Evolutionary conservation across 1,140 invertebrate genomes (phyloP).

Genomic region (Pachypeltis micranthus): DNA sequence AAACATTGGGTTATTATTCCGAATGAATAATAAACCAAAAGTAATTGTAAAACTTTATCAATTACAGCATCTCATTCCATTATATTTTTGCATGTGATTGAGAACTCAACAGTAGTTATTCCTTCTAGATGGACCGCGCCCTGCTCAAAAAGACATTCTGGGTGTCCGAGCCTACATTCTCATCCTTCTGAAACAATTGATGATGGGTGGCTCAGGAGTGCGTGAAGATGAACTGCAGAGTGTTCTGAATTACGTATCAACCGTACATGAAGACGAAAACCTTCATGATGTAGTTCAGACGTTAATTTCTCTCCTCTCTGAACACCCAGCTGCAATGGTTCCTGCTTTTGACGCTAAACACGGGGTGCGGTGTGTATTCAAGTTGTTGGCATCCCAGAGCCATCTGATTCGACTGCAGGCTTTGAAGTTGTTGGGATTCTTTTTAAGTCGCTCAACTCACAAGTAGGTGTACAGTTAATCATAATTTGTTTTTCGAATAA

Average conservation of each 20-base stretch:
- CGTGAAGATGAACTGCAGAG: constrained; percentile 98
- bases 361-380: constrained; percentile 92
- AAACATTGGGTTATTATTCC: too few species aligned
- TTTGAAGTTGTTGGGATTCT: constrained; percentile 89
- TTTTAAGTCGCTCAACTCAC: constrained; percentile 86
- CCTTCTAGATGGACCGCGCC: constrained; percentile 76
- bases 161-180: constrained; percentile 90
- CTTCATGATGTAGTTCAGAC: constrained; percentile 95
- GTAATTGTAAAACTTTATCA: too few species aligned
- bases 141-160: constrained; percentile 84
- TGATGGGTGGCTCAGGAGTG: constrained; percentile 91
- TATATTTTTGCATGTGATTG: background rate
- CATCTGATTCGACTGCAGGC: constrained; percentile 91
- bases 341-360: constrained; percentile 96
- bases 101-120: background rate
- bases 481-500: too few species aligned
- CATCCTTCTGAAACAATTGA: constrained; percentile 89
- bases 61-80: too few species aligned
- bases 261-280: constrained; percentile 78
- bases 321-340: constrained; percentile 96
- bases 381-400: constrained; percentile 85
- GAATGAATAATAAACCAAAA: too few species aligned
- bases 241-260: constrained; percentile 82
- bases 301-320: constrained; percentile 91
- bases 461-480: too few species aligned